These are phyloP conservation scores for Falcaria lacertinaria DNA, from an alignment of 2,888 invertebrate genomes.

Conservation along the genomic window DNA sequence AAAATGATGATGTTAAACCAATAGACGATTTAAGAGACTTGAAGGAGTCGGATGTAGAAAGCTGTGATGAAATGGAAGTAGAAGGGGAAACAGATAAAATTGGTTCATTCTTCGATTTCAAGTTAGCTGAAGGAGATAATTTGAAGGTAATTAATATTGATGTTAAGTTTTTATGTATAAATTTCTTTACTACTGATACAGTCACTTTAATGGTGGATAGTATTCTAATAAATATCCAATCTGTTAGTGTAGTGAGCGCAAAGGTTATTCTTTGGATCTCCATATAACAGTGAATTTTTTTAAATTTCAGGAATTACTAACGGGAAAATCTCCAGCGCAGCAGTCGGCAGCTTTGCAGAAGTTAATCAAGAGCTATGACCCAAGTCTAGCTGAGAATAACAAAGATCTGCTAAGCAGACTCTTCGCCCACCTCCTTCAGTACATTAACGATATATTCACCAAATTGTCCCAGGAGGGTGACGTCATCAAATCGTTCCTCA, in stretches of 20 bases:
- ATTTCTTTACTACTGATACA: no score
- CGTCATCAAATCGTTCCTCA: slow-evolving; percentile 77
- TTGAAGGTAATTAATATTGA: slow-evolving; percentile 43
- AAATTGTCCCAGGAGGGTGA: slow-evolving; percentile 48
- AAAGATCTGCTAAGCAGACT: slow-evolving; percentile 86
- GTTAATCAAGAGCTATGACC: slow-evolving; percentile 93
- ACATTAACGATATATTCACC: slow-evolving; percentile 84
- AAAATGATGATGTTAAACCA: slow-evolving; percentile 18
- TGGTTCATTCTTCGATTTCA: slow-evolving; percentile 50
- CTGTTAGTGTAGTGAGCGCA: no score
- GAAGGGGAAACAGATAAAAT: slow-evolving; percentile 40
- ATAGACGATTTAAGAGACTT: slow-evolving; percentile 65
- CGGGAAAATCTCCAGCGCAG: slow-evolving; percentile 80
- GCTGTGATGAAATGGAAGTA: slow-evolving; percentile 33
- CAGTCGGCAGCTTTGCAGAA: slow-evolving; percentile 87
- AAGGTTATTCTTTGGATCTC: no score
- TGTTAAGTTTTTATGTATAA: background rate
- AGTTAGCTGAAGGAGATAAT: slow-evolving; percentile 53
- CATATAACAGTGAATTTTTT: no score
- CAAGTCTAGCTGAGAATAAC: slow-evolving; percentile 87
- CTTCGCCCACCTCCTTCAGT: slow-evolving; percentile 88
- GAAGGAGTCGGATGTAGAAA: slow-evolving; percentile 66
- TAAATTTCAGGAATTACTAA: slow-evolving; percentile 75
- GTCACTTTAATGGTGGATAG: no score
- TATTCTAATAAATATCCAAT: no score